These are phyloP conservation scores for Dolichotis patagonum DNA, from an alignment of 2,113 vertebrate genomes.

Conservation along the genomic window DNA sequence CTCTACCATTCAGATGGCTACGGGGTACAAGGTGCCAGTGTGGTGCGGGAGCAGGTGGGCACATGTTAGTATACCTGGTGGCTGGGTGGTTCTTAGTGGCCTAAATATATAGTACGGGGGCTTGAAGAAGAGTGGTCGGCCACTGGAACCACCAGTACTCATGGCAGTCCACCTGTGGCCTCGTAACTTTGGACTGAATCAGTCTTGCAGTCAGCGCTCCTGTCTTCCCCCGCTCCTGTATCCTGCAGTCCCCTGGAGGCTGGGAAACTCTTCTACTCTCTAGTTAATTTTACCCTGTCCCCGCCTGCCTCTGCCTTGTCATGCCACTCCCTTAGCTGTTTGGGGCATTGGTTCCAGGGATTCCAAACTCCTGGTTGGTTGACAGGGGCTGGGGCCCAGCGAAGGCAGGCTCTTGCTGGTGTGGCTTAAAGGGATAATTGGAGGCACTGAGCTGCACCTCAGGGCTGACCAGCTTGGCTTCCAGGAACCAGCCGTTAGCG, in stretches of 20 bases:
- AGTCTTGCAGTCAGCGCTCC: neutral
- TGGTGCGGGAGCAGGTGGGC: neutral
- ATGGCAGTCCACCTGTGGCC: neutral
- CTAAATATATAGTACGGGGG: neutral
- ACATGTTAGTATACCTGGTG: neutral
- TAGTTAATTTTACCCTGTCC: neutral
- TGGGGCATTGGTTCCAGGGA: neutral
- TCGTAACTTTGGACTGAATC: neutral
- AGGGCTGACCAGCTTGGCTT: slow-evolving; percentile 44
- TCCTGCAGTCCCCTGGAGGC: neutral
- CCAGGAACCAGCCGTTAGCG: slow-evolving; percentile 46
- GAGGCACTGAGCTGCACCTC: slow-evolving; percentile 43
- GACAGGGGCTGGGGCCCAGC: neutral
- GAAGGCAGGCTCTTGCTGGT: neutral
- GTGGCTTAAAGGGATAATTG: slow-evolving; percentile 54
- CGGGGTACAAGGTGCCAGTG: neutral
- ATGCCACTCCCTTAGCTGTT: neutral
- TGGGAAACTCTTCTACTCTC: neutral
- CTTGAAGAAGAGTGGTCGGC: neutral
- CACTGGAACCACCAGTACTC: neutral
- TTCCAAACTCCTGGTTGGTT: slow-evolving; percentile 5
- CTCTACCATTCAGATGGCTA: neutral
- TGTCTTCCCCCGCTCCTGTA: neutral
- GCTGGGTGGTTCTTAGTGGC: neutral
- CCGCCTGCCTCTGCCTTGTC: neutral